Evolutionary conservation across 2,797 vertebrate genomes (phyloP).

Genomic region (Bradypodion ventrale): DNA sequence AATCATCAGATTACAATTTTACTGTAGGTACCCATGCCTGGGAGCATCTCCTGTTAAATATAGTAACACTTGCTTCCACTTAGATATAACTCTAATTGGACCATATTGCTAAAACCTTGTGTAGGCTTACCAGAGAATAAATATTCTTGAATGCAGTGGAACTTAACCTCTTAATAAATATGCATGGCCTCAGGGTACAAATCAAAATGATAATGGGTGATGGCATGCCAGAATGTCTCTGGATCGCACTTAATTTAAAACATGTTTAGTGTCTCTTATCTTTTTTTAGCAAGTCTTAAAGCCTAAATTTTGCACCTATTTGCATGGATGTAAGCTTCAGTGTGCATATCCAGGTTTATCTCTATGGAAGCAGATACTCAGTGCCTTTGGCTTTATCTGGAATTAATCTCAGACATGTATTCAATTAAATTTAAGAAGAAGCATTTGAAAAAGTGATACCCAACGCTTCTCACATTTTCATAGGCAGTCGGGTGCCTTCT

Average conservation of each 20-base stretch:
- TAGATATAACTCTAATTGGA: not conserved
- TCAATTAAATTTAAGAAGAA: constrained; percentile 14
- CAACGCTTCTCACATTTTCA: constrained; percentile 23
- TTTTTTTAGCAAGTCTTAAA: not conserved
- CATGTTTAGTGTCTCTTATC: not conserved
- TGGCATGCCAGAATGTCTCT: not conserved
- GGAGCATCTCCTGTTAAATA: not conserved
- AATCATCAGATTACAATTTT: not conserved
- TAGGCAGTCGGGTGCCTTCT: constrained; percentile 21
- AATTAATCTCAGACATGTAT: constrained; percentile 45
- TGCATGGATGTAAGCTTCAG: not conserved
- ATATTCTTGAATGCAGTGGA: not conserved
- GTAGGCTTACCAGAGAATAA: not conserved
- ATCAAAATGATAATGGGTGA: not conserved
- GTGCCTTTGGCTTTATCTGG: constrained; percentile 22
- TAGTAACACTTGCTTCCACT: not conserved
- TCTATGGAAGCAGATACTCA: not conserved
- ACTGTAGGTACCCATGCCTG: not conserved
- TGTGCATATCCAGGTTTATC: not conserved
- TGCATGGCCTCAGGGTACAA: not conserved
- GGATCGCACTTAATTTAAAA: not conserved
- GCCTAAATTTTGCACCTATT: not conserved
- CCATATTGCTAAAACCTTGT: not conserved
- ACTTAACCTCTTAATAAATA: not conserved
- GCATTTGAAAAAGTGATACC: constrained; percentile 44